Evolutionary conservation across 2,797 vertebrate genomes (phyloP).

Genomic region (Myripristis murdjan): DNA sequence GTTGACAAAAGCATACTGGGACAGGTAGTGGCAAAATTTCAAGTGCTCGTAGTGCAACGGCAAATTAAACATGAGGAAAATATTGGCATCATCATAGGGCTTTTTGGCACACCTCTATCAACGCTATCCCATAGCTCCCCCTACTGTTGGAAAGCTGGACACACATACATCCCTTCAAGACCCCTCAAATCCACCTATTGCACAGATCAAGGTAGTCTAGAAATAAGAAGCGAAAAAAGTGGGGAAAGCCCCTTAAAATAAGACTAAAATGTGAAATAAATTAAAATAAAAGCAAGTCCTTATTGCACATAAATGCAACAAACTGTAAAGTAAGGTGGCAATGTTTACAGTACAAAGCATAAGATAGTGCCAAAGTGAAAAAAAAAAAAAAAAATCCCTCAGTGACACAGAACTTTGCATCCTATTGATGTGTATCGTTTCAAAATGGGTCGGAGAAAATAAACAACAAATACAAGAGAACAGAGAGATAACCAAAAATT

Average conservation of each 20-base stretch:
- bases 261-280: constrained; percentile 79
- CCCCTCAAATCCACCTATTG: constrained; percentile 81
- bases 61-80: constrained; percentile 48
- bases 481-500: constrained; percentile 22
- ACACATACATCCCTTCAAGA: constrained; percentile 54
- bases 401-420: constrained; percentile 47
- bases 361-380: constrained; percentile 70
- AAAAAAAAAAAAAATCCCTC: constrained; percentile 46
- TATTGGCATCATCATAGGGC: constrained; percentile 52
- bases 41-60: constrained; percentile 55
- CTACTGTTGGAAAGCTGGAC: constrained; percentile 57
- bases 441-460: constrained; percentile 89
- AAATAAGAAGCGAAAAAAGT: constrained; percentile 28
- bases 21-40: constrained; percentile 58
- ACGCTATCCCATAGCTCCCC: constrained; percentile 60
- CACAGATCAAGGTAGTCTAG: constrained; percentile 68
- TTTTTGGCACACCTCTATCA: constrained; percentile 77
- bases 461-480: constrained; percentile 79
- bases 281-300: constrained; percentile 77
- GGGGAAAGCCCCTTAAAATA: constrained; percentile 50
- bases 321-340: constrained; percentile 72
- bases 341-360: constrained; percentile 60
- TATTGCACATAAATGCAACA: constrained; percentile 79
- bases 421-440: constrained; percentile 88
- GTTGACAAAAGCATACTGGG: constrained; percentile 35